Percentiles rank a stretch among this genome's conserved stretches.
phyloP scores from a whole-genome alignment of 2,113 vertebrate species.

The Phaethon lepturus region DNA sequence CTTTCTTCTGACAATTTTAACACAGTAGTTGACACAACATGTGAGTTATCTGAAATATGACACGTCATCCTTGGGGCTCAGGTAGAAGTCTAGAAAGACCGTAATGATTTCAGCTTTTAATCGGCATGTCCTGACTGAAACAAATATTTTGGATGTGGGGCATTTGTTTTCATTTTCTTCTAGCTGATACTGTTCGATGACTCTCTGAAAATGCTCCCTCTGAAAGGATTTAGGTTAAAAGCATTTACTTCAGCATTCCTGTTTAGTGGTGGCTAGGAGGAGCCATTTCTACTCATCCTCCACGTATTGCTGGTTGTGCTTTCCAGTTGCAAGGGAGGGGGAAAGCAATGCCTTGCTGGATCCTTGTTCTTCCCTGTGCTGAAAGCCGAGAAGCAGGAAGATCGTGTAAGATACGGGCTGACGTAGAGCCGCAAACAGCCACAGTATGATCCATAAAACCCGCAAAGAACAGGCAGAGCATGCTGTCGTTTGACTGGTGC shows the following conservation, averaged over 20 bases:
- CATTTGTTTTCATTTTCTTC: background rate
- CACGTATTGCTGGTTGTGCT: background rate
- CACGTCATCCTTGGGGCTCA: fast-evolving
- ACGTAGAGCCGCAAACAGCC: background rate
- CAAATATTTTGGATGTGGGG: background rate
- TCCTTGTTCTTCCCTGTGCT: fast-evolving
- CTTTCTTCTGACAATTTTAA: background rate
- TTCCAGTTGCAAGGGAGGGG: background rate
- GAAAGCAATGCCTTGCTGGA: background rate
- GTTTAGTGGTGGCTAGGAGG: background rate
- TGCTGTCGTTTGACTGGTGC: background rate
- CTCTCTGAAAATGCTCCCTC: background rate
- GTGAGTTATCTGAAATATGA: background rate
- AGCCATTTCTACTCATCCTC: background rate
- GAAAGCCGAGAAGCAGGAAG: background rate
- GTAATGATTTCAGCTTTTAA: background rate
- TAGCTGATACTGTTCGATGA: background rate
- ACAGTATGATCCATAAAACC: too few relatives aligned
- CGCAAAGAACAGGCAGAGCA: background rate
- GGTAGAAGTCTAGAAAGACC: background rate
- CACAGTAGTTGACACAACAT: background rate
- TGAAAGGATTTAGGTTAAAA: background rate
- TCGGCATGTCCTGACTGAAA: background rate
- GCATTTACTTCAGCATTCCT: background rate
- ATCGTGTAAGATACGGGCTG: fast-evolving